Evolutionary conservation across 2,888 invertebrate genomes (phyloP).

Genomic region (Pseudoips prasinana): DNA sequence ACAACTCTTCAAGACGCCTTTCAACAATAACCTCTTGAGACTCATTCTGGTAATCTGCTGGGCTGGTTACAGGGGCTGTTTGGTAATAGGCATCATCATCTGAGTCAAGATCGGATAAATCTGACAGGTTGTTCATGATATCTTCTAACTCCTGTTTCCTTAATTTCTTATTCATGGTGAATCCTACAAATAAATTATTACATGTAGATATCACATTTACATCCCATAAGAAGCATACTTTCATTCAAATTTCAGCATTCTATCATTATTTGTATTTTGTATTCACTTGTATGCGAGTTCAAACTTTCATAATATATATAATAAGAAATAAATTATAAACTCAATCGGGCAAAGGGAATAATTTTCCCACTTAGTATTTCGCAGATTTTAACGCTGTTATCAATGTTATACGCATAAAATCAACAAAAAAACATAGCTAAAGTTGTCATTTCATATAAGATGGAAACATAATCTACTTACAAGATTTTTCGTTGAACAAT

Average conservation of each 20-base stretch:
- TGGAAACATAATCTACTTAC: too few species aligned
- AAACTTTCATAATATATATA: too few species aligned
- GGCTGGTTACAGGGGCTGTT: constrained; percentile 19
- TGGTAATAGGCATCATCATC: constrained; percentile 24
- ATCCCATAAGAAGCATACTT: constrained; percentile 2
- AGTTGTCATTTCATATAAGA: too few species aligned
- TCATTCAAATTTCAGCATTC: constrained; percentile 3
- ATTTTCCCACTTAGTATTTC: too few species aligned
- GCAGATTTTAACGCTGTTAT: too few species aligned
- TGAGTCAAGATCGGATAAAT: constrained; percentile 23
- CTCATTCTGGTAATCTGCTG: constrained; percentile 13
- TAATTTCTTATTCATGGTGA: constrained; percentile 7
- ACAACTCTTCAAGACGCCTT: constrained; percentile 23
- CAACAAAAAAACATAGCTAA: too few species aligned
- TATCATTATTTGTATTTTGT: constrained; percentile 2
- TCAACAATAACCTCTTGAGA: constrained; percentile 19
- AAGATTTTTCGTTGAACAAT: too few species aligned
- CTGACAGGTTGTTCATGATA: constrained; percentile 18
- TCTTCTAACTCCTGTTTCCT: constrained; percentile 8
- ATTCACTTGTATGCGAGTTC: too few species aligned
- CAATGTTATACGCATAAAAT: too few species aligned
- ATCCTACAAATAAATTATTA: constrained; percentile 8
- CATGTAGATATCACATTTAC: constrained; percentile 7
- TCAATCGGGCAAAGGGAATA: too few species aligned
- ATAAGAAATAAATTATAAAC: too few species aligned